Percentiles rank a stretch among this genome's conserved stretches.
phyloP scores from a whole-genome alignment of 1,140 invertebrate genomes.

The Grapholita molesta region DNA sequence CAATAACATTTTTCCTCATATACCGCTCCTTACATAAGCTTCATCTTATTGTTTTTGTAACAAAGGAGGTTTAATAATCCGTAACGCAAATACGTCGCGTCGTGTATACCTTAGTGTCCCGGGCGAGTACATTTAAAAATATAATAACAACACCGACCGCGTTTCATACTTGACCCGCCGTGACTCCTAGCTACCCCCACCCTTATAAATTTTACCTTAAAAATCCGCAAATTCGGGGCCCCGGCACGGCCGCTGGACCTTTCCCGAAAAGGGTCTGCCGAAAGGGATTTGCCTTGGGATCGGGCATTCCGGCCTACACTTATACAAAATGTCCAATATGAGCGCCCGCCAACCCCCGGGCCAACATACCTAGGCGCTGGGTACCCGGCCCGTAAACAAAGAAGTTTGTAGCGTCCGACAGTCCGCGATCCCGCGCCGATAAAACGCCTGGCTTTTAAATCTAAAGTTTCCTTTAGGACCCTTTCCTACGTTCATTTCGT shows the following conservation, averaged over 20 bases:
- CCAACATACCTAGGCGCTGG: constrained; percentile 55
- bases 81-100: constrained; percentile 7
- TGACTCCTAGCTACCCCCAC: constrained; percentile 25
- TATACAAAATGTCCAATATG: constrained; percentile 77
- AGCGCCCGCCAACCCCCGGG: constrained; percentile 53
- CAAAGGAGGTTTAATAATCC: constrained; percentile 5
- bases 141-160: constrained; percentile 29
- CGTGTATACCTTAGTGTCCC: constrained; percentile 9
- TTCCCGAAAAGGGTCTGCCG: constrained; percentile 63
- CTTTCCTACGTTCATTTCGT: neutral
- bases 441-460: constrained; percentile 20
- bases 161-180: constrained; percentile 27
- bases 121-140: constrained; percentile 23
- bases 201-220: constrained; percentile 77
- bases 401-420: constrained; percentile 59
- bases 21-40: constrained; percentile 2
- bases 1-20: constrained; percentile 46
- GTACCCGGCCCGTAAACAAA: constrained; percentile 58
- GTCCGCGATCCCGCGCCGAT: constrained; percentile 38
- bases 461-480: neutral
- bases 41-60: neutral
- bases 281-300: constrained; percentile 74
- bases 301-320: constrained; percentile 63
- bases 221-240: constrained; percentile 73
- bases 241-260: constrained; percentile 53